A percentile compares a stretch with the other conserved stretches of the same genome.
These are phyloP conservation scores for Melanchra persicariae DNA, from an alignment of 2,888 invertebrate genomes.

Conservation along the genomic window DNA sequence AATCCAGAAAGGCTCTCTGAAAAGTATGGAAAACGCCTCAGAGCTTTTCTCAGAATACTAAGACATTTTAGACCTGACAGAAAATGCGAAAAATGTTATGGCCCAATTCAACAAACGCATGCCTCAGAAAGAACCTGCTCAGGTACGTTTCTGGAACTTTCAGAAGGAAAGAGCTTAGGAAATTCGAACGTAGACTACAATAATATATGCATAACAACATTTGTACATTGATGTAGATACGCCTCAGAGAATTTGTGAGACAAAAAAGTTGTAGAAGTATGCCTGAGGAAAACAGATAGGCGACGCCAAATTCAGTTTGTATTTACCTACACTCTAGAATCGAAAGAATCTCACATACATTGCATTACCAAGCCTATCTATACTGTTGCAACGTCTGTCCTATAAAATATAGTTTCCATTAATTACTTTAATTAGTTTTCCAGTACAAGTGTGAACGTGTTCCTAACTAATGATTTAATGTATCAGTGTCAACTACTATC, in stretches of 20 bases:
- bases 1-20: not conserved
- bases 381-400: slow-evolving; percentile 10
- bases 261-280: not conserved
- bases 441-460: slow-evolving; percentile 40
- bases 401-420: slow-evolving; percentile 39
- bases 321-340: not conserved
- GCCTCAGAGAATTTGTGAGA: not conserved
- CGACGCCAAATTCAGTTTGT: not conserved
- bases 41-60: not conserved
- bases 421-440: slow-evolving; percentile 39
- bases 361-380: not conserved
- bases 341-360: not conserved
- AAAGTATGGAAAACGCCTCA: not conserved
- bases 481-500: slow-evolving; percentile 38
- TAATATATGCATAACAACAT: not conserved
- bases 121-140: not conserved
- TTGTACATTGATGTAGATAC: not conserved
- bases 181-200: not conserved
- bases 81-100: not conserved
- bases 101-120: not conserved
- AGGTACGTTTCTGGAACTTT: not conserved
- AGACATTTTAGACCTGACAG: no score
- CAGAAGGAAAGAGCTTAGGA: not conserved
- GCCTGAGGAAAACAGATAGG: slow-evolving; percentile 6
- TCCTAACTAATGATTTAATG: slow-evolving; percentile 31